Conservation (phyloP, 2,888 invertebrate species). For the Iselma pallidipennis region DNA sequence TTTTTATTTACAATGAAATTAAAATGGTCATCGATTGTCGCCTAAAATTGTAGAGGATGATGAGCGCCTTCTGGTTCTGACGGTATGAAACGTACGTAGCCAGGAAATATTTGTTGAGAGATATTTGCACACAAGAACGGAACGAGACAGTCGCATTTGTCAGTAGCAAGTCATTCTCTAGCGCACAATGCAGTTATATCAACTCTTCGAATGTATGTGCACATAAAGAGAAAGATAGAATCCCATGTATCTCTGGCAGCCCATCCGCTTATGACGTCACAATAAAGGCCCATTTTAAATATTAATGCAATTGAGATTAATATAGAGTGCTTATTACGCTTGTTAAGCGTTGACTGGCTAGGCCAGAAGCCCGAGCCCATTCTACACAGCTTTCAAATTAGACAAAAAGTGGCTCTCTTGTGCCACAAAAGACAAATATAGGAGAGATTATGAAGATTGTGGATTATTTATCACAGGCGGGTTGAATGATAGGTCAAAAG, state of each 20-base stretch:
- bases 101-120: conserved; percentile 9
- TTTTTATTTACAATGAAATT: too few species aligned
- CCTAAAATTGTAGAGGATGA: too few species aligned
- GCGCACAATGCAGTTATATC: conserved; percentile 27
- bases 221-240: neutral
- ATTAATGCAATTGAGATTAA: conserved; percentile 50
- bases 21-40: too few species aligned
- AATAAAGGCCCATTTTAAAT: conserved; percentile 42
- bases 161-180: conserved; percentile 22
- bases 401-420: neutral
- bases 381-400: neutral
- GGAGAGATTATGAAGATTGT: neutral
- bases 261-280: conserved; percentile 28
- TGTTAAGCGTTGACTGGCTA: conserved; percentile 31
- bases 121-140: conserved; percentile 20
- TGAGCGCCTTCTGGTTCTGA: too few species aligned
- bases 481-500: neutral
- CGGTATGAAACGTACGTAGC: neutral
- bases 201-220: conserved; percentile 8
- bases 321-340: conserved; percentile 50
- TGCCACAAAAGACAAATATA: neutral
- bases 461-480: neutral
- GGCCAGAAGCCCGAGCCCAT: neutral
- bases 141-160: conserved; percentile 19
- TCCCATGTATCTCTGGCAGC: neutral